Percentiles rank a stretch among this genome's conserved stretches.
Evolutionary conservation across 2,113 vertebrate genomes (phyloP).

Genomic region (Mesitornis unicolor): DNA sequence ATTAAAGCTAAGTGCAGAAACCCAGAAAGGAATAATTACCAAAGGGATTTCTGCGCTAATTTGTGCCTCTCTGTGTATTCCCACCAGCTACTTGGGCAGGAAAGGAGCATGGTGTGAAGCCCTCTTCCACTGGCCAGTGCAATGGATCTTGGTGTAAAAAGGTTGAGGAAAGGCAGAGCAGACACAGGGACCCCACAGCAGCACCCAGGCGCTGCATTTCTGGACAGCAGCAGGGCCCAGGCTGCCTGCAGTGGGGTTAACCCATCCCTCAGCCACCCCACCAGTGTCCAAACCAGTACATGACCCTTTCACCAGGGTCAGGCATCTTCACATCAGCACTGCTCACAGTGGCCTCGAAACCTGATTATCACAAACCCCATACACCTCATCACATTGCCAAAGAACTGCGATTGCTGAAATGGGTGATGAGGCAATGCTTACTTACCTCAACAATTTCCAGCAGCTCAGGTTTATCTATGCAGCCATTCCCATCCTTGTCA

Average conservation of each 20-base stretch:
- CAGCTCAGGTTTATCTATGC: conserved; percentile 91
- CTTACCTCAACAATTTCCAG: conserved; percentile 93
- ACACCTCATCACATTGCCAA: not conserved
- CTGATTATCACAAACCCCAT: not conserved
- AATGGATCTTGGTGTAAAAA: too few species aligned
- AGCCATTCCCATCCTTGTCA: conserved; percentile 93
- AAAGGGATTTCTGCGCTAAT: not conserved
- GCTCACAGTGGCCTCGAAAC: not conserved
- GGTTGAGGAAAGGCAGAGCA: not conserved
- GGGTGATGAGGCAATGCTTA: not conserved
- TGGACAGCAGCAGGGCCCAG: not conserved
- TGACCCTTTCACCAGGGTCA: not conserved
- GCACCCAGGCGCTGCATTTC: not conserved
- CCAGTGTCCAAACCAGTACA: not conserved
- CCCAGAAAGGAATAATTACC: too few species aligned
- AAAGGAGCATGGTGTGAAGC: not conserved
- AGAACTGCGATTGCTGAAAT: not conserved
- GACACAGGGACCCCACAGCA: not conserved
- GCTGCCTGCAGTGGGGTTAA: fast-evolving
- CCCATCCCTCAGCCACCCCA: not conserved
- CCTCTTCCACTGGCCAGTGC: not conserved
- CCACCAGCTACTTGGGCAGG: not conserved
- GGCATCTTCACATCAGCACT: not conserved
- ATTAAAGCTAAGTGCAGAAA: not conserved
- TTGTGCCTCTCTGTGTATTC: not conserved